Conservation (phyloP, 1,140 invertebrate genomes). For the Papilio xuthus region DNA sequence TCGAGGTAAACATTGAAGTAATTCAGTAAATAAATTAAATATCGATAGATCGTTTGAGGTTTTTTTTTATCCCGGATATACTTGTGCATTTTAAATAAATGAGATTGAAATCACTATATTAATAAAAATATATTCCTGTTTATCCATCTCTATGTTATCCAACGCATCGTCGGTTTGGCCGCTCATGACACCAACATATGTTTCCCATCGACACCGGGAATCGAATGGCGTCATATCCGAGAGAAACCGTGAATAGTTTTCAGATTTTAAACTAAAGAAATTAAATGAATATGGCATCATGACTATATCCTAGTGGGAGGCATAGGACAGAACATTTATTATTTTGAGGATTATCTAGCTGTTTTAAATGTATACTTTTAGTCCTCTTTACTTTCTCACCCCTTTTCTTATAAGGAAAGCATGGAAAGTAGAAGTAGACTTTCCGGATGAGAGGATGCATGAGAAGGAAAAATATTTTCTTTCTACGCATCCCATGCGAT, state of each 20-base stretch:
- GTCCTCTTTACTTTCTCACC: too few species aligned
- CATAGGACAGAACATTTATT: neutral
- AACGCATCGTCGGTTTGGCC: neutral
- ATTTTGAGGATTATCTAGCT: neutral
- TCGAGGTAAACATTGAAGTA: neutral
- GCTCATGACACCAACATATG: neutral
- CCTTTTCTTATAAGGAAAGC: too few species aligned
- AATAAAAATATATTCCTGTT: neutral
- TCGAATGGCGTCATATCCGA: conserved; percentile 13
- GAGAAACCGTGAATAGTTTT: neutral
- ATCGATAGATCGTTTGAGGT: too few species aligned
- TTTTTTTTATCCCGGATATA: too few species aligned
- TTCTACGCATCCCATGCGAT: too few species aligned
- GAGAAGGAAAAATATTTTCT: too few species aligned
- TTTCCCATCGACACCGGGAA: neutral
- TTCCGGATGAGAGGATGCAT: too few species aligned
- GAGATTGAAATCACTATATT: neutral
- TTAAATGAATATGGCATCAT: neutral
- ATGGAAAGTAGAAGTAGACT: too few species aligned
- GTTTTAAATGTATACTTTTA: too few species aligned
- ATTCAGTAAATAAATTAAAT: too few species aligned
- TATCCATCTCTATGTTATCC: neutral
- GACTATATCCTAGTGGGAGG: too few species aligned
- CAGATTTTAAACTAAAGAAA: neutral
- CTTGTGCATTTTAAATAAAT: too few species aligned